phyloP scores from a whole-genome alignment of 2,888 invertebrate genomes.

The Clostera curtula region DNA sequence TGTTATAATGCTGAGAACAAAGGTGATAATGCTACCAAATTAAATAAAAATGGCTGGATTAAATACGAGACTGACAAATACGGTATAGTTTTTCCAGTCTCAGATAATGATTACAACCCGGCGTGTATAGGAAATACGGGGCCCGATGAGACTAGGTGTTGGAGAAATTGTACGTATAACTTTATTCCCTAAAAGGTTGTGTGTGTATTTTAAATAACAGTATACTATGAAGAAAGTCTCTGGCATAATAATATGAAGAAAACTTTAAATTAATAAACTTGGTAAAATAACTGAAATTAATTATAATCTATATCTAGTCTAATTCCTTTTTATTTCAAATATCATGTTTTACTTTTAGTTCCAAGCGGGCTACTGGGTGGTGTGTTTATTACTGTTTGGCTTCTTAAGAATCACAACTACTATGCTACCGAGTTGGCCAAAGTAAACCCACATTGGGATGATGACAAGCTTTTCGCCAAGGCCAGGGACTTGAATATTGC shows the following conservation, averaged over 20 bases:
- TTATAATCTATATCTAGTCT: no score
- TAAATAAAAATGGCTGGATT: not conserved
- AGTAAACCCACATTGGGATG: conserved; percentile 35
- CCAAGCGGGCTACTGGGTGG: conserved; percentile 7
- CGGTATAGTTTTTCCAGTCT: not conserved
- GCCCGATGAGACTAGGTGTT: conserved; percentile 15
- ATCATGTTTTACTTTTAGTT: no score
- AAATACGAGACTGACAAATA: not conserved
- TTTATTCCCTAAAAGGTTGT: no score
- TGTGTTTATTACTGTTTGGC: no score
- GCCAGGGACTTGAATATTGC: conserved; percentile 33
- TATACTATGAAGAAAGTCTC: no score
- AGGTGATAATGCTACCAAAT: not conserved
- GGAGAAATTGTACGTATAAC: conserved; percentile 15
- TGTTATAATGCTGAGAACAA: not conserved
- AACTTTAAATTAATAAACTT: no score
- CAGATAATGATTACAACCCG: not conserved
- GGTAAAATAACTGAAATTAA: no score
- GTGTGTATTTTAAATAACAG: no score
- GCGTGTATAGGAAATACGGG: no score
- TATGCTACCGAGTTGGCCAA: conserved; percentile 21
- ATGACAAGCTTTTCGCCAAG: conserved; percentile 26
- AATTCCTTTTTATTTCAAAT: no score
- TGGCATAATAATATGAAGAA: no score
- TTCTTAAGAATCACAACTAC: conserved; percentile 31